Evolutionary conservation across 2,888 invertebrate species (phyloP).

Genomic region (Nomada fucata): DNA sequence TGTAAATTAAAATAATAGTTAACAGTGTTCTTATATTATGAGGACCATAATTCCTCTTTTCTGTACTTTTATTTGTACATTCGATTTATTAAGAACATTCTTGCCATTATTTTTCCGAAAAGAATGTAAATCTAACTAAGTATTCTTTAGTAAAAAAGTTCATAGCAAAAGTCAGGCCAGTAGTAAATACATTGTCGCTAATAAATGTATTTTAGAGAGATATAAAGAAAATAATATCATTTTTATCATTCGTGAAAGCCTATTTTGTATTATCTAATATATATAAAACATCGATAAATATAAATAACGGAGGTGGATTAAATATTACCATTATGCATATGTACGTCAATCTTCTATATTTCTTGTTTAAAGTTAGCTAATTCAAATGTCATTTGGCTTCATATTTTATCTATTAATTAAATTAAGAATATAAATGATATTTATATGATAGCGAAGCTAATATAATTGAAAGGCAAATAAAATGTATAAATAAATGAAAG

Average conservation of each 20-base stretch:
- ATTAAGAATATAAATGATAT: not conserved
- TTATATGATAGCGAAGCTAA: not conserved
- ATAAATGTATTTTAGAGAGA: not conserved
- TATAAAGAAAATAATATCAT: not conserved
- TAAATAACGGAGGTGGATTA: not conserved
- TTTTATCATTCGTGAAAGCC: not conserved
- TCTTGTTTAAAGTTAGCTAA: no score
- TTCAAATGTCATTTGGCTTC: not conserved
- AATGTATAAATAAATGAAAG: slow-evolving; percentile 51
- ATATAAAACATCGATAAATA: no score
- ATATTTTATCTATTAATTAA: not conserved
- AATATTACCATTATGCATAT: not conserved
- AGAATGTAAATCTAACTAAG: no score
- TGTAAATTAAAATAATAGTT: not conserved
- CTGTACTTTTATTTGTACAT: not conserved
- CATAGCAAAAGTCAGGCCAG: no score
- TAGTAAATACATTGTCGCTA: no score
- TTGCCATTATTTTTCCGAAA: no score
- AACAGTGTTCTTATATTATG: not conserved
- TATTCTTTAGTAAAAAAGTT: no score
- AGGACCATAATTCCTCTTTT: not conserved
- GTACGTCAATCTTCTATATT: not conserved
- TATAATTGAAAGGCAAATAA: slow-evolving; percentile 18
- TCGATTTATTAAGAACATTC: not conserved
- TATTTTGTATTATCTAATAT: no score